Conservation (phyloP, 2,888 invertebrate genomes). For the Theodoxus fluviatilis region DNA sequence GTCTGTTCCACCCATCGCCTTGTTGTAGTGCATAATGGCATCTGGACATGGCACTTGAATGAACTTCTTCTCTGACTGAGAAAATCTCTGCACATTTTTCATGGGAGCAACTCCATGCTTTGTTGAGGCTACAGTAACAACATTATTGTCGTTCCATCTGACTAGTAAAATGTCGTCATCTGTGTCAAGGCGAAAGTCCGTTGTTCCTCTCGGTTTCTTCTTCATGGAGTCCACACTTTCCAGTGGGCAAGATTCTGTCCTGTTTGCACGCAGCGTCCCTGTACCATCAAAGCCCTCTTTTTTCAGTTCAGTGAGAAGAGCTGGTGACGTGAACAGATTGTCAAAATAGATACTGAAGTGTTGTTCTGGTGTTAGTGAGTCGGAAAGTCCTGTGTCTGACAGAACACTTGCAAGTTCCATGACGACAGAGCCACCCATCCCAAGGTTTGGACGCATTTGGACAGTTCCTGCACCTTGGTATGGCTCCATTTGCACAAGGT, state of each 20-base stretch:
- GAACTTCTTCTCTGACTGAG: background rate
- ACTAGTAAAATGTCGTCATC: background rate
- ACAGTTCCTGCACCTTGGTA: conserved; percentile 26
- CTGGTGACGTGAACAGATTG: background rate
- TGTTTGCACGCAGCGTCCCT: background rate
- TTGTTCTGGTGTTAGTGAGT: no score
- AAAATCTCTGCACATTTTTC: no score
- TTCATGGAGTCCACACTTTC: no score
- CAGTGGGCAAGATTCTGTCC: background rate
- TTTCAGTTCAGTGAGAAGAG: background rate
- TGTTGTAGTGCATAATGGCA: conserved; percentile 10
- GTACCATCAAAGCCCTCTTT: background rate
- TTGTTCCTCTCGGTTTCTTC: no score
- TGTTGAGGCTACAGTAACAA: conserved; percentile 7
- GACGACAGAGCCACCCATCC: background rate
- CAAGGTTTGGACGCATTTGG: background rate
- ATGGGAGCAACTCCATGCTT: background rate
- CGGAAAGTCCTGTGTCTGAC: background rate
- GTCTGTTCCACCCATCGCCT: conserved; percentile 19
- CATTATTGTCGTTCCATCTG: conserved; percentile 20
- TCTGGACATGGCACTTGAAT: background rate
- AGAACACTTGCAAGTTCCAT: background rate
- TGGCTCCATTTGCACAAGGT: conserved; percentile 30
- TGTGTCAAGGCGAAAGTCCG: background rate
- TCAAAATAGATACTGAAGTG: no score